Evolutionary conservation across 2,113 vertebrate species (phyloP).

Genomic region (Nesoenas mayeri): DNA sequence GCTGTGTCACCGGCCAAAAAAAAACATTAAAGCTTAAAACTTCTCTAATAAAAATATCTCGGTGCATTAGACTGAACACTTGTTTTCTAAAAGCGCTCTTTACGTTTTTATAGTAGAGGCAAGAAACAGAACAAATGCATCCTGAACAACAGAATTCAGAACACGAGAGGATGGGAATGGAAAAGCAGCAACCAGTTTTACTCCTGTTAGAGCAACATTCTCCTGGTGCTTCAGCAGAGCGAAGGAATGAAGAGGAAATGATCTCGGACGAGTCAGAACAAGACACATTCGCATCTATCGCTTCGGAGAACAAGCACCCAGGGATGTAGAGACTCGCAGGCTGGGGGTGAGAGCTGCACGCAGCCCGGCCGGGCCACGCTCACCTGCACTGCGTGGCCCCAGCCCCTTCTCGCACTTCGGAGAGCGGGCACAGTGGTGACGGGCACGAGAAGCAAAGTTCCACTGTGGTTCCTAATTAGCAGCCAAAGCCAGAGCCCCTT

Average conservation of each 20-base stretch:
- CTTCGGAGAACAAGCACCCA: neutral
- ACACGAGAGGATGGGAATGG: neutral
- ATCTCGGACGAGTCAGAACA: neutral
- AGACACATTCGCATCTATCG: neutral
- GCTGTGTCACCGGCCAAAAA: neutral
- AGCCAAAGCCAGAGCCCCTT: neutral
- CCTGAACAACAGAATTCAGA: neutral
- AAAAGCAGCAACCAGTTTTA: neutral
- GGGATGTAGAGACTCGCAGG: neutral
- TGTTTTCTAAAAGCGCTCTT: neutral
- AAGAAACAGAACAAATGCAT: neutral
- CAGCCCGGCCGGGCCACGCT: neutral
- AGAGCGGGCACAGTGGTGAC: neutral
- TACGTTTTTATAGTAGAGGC: neutral
- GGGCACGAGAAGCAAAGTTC: neutral
- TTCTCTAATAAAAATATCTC: neutral
- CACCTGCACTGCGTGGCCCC: neutral
- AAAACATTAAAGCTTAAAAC: neutral
- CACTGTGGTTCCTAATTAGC: neutral
- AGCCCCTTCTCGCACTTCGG: rapidly evolving
- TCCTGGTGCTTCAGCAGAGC: neutral
- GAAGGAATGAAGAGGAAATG: neutral
- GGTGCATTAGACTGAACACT: neutral
- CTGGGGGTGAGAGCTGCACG: neutral
- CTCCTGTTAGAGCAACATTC: neutral